These are phyloP conservation scores for Tetramorium simillimum DNA, from an alignment of 1,140 invertebrate species.

Conservation along the genomic window DNA sequence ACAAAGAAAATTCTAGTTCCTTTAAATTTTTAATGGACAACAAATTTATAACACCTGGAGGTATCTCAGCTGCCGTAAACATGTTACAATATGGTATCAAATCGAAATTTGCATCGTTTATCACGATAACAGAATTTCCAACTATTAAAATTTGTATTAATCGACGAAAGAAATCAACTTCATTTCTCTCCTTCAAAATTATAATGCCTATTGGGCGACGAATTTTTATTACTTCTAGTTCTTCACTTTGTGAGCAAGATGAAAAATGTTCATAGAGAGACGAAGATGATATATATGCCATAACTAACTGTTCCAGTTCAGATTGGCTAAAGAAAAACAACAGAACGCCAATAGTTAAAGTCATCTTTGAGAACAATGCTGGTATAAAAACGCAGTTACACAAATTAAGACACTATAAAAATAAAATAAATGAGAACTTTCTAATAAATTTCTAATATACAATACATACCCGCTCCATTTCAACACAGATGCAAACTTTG, in stretches of 20 bases:
- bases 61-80: neutral
- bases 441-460: neutral
- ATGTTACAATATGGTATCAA: slow-evolving; percentile 16
- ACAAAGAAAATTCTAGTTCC: neutral
- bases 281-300: neutral
- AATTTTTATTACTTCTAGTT: slow-evolving; percentile 9
- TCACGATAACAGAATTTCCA: slow-evolving; percentile 34
- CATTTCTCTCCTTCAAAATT: neutral
- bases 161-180: too few species aligned
- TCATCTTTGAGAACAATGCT: neutral
- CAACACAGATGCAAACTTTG: neutral
- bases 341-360: neutral
- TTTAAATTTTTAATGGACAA: neutral
- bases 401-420: neutral
- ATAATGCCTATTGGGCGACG: neutral
- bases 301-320: neutral
- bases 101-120: neutral
- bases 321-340: neutral
- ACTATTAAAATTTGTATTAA: slow-evolving; percentile 1
- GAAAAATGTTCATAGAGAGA: neutral
- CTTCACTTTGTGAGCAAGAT: neutral
- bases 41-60: slow-evolving; percentile 42
- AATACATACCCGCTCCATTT: slow-evolving; percentile 19
- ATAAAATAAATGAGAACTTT: neutral
- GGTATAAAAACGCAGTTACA: neutral